Evolutionary conservation across 2,797 vertebrate species (phyloP).

Genomic region (Peromyscus eremicus): DNA sequence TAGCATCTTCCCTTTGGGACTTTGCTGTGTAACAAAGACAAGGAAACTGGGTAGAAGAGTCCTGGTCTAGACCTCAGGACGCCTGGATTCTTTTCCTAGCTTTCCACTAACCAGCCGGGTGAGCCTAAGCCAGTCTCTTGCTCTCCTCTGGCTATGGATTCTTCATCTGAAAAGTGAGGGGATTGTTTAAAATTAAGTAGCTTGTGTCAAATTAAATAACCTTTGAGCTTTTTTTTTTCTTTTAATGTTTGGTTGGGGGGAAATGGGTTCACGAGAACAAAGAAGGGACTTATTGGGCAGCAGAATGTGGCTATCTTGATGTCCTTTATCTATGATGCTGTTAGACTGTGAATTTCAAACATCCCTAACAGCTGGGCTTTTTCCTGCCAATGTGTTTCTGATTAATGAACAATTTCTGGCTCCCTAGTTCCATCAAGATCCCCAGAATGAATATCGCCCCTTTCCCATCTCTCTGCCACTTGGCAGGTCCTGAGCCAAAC

Average conservation of each 20-base stretch:
- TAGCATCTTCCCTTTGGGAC: not conserved
- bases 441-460: not conserved
- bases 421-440: conserved; percentile 34
- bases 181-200: not conserved
- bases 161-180: conserved; percentile 4
- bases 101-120: not conserved
- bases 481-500: conserved; percentile 14
- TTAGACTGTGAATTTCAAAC: conserved; percentile 57
- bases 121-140: not conserved
- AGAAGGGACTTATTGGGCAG: not conserved
- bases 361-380: not conserved
- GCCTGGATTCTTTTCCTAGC: not conserved
- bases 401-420: conserved; percentile 48
- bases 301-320: not conserved
- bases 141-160: not conserved
- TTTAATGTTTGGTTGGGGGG: not conserved
- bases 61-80: not conserved
- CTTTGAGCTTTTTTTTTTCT: not conserved
- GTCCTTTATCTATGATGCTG: not conserved
- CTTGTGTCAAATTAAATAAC: not conserved
- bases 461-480: not conserved
- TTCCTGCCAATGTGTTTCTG: not conserved
- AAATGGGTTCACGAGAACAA: not conserved
- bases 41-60: not conserved
- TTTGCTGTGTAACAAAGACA: not conserved